Evolutionary conservation across 2,113 vertebrate species (phyloP), one percentile per base, ranked within the genome.

Genomic region (Crotophaga sulcirostris): DNA sequence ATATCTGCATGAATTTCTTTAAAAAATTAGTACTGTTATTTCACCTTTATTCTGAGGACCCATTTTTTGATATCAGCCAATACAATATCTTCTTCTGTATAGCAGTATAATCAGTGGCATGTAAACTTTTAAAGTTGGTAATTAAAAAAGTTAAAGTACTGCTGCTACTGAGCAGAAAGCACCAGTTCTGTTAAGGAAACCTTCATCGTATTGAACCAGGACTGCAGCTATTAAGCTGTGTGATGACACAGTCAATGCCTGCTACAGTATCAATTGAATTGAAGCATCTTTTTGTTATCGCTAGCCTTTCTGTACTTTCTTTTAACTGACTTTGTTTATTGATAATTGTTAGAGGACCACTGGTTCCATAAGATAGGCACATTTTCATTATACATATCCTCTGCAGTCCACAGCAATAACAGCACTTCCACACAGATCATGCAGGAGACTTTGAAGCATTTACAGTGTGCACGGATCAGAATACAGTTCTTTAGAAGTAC

Each of bases 161-260:
- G 80, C 86, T 93, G 60, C 56, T 98, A 89, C 97, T 96, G 97
- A 96, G 97, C 97, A 96, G 98, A 98, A 98, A 98, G 98, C 97
- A 98, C 98, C 98, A 98, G 98, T 98, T 98, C 98, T 99, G 99
- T 99, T 99, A 99, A 98, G 98, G 97, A 98, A 99, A 98, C 98
- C 98, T 98, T 98, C 96, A 97, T 98, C 84, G 95, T 99, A 99
- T 99, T 98, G 99, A 99, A 99, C 98, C 98, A 95, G 97, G 96
- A 98, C 97, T 98, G 97, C 97, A 98, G 98, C 98, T 98, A 98
- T 99, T 98, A 99, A 98, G 98, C 98, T 98, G 98, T 98, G 98
- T 89, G 91, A 98, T 98, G 98, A 98, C 98, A 99, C 95, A 98
- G 98, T 98, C 98, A 98, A 99, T 99, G 98, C 97, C 96, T 98